Base-by-base conservation (phyloP, 2,797 vertebrate species). In the Leptoclinus maculatus region DNA sequence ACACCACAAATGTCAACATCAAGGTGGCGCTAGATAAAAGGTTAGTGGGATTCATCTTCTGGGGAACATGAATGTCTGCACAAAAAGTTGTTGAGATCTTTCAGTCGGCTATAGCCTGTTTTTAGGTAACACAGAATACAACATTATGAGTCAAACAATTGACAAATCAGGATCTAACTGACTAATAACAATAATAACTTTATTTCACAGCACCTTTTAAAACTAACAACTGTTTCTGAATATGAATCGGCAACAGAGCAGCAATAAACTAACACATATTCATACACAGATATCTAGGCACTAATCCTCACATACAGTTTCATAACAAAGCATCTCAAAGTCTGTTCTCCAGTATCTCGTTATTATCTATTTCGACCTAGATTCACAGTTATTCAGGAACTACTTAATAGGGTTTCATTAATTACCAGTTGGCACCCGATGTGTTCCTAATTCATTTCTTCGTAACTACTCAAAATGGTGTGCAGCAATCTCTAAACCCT, bases 351-450 rank as follows among this genome's bases (percentile, higher is more conserved):
- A 27, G 53, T 3, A 27, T 49, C 47, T 49, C 47, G 1, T 25
- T 3, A 54, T 27, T 16, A 54, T 54, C 27, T 32, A 19, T 29
- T 32, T 57, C 16, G 27, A 29, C 54, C 54, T 19, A 29, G 27
- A 57, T 57, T 9, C 54, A 57, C n/a, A 13, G 54, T 57, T 57
- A 57, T 19, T 32, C 54, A 57, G 54, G 54, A 57, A 57, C 54
- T 29, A 17, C 27, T 32, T 19, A 57, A 17, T 32, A 32, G 54
- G 27, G 54, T 32, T 57, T 57, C 54, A 29, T 29, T 56, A 56
- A 56, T 56, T 29, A 29, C 54, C 25, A 56, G 5, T 27, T 56
- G 14, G 54, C 54, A 13, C 5, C 25, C 16, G 2, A 56, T 29
- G 25, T 56, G 54, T 29, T 56, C 27, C 27, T 9, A 17, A 32